Conservation (phyloP, 2,888 invertebrate genomes). For the Ceramica pisi region DNA sequence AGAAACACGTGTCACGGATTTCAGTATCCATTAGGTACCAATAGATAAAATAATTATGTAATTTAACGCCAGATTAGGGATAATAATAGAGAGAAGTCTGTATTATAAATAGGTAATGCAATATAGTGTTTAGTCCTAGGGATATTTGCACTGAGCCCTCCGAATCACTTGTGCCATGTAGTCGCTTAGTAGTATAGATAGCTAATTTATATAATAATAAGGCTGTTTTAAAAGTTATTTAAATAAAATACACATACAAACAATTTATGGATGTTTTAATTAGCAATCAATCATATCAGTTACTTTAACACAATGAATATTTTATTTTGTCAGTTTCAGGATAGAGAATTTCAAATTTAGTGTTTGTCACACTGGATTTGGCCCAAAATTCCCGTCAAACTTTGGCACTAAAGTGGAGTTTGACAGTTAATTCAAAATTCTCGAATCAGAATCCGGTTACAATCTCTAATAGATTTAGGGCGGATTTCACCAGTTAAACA, state of each 20-base stretch:
- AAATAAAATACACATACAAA: conserved; percentile 57
- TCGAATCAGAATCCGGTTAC: background rate
- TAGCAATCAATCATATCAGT: background rate
- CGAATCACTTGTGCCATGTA: conserved; percentile 76
- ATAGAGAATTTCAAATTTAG: background rate
- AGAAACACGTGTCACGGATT: too few species aligned
- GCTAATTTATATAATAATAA: conserved; percentile 66
- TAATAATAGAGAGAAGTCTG: conserved; percentile 8
- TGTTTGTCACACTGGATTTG: background rate
- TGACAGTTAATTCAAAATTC: background rate
- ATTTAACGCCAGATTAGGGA: too few species aligned
- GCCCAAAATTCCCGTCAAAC: background rate
- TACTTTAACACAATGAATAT: background rate
- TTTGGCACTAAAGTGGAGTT: background rate
- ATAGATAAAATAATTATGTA: too few species aligned
- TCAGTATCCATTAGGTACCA: too few species aligned
- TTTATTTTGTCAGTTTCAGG: background rate
- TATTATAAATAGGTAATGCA: conserved; percentile 15
- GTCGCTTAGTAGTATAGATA: conserved; percentile 70
- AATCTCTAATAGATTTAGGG: background rate
- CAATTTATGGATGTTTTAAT: conserved; percentile 35
- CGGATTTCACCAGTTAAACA: too few species aligned
- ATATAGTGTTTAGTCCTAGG: conserved; percentile 40
- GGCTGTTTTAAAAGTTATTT: conserved; percentile 58
- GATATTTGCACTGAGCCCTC: conserved; percentile 77